Conservation (phyloP, 2,888 invertebrate species). For the Artemia sinica region DNA sequence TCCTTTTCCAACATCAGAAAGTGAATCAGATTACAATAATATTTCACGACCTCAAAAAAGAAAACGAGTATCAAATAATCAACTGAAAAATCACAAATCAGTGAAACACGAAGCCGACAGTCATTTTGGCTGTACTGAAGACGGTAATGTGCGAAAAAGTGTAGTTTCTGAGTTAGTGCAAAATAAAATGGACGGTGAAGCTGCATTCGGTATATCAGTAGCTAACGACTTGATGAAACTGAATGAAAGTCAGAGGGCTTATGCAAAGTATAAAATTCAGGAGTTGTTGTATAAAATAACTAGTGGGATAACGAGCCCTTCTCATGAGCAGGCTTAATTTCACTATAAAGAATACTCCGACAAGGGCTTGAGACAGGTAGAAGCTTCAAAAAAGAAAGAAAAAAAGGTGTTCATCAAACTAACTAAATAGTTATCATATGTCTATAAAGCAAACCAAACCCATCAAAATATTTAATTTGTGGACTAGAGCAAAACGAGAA, state of each 20-base stretch:
- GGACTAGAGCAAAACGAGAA: too few species aligned
- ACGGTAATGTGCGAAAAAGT: not conserved
- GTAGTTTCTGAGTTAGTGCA: not conserved
- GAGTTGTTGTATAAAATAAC: not conserved
- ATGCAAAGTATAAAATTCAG: constrained; percentile 2
- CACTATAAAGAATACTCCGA: too few species aligned
- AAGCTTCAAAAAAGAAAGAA: too few species aligned
- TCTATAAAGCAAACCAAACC: too few species aligned
- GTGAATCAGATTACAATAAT: not conserved
- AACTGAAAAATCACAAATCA: not conserved
- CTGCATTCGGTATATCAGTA: not conserved
- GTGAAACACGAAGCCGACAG: not conserved
- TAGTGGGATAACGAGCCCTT: not conserved
- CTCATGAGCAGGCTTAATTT: too few species aligned
- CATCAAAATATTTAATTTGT: too few species aligned
- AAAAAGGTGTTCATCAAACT: too few species aligned
- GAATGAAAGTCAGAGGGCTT: not conserved
- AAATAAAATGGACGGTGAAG: constrained; percentile 2
- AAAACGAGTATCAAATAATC: not conserved
- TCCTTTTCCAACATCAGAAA: not conserved
- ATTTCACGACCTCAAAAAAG: not conserved
- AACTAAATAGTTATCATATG: too few species aligned
- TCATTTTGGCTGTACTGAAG: not conserved
- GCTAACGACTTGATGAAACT: not conserved
- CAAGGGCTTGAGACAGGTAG: too few species aligned